phyloP scores from a whole-genome alignment of 2,113 vertebrate species.

The Rhizomys pruinosus region DNA sequence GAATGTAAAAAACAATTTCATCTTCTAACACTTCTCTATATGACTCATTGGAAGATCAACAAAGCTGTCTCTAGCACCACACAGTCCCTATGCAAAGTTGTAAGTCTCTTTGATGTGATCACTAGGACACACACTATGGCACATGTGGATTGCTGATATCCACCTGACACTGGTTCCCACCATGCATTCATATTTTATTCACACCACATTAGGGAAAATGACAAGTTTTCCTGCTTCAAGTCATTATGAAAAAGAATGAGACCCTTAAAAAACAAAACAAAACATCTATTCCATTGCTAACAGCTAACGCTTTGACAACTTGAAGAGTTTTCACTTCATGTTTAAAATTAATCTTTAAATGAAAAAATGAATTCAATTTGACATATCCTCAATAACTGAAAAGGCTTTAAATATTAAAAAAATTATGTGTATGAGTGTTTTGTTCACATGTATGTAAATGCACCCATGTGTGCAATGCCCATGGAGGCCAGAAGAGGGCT shows the following conservation, averaged over 20 bases:
- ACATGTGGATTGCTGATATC: not conserved
- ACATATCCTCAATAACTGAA: conserved; percentile 14
- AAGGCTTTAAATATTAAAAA: not conserved
- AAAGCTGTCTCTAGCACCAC: conserved; percentile 10
- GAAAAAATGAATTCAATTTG: conserved; percentile 50
- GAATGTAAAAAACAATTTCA: conserved; percentile 76
- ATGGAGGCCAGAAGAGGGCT: too few relatives aligned
- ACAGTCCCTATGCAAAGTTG: not conserved
- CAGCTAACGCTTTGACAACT: conserved; percentile 59
- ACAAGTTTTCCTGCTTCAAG: conserved; percentile 33
- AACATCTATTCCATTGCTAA: conserved; percentile 55
- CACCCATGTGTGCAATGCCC: too few relatives aligned
- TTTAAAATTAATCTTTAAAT: conserved; percentile 71
- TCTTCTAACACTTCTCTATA: conserved; percentile 45
- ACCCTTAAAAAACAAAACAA: conserved; percentile 65
- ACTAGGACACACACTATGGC: not conserved
- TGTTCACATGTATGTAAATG: too few relatives aligned
- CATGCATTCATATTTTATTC: conserved; percentile 37
- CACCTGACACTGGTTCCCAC: not conserved
- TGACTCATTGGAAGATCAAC: conserved; percentile 67
- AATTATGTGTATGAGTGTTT: too few relatives aligned
- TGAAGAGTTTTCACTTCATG: conserved; percentile 44
- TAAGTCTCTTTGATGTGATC: not conserved
- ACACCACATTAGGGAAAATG: conserved; percentile 28
- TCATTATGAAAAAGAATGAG: conserved; percentile 62